phyloP scores from a whole-genome alignment of 2,113 vertebrate genomes.

The Muscicapa adusta region DNA sequence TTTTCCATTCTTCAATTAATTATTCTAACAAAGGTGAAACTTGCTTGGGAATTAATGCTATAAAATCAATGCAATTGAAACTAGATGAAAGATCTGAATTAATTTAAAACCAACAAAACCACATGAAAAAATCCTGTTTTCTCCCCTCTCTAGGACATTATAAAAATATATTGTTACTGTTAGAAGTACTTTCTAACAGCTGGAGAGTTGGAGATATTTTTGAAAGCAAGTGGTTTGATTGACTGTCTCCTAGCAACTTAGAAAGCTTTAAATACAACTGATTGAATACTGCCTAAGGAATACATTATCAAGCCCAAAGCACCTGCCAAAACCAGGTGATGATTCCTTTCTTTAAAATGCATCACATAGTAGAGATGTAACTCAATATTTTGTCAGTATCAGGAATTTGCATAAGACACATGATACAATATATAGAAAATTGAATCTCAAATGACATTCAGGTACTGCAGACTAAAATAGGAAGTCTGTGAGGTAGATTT shows the following conservation, averaged over 20 bases:
- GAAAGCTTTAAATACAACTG: background rate
- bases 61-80: background rate
- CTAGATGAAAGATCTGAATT: background rate
- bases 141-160: background rate
- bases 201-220: background rate
- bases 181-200: background rate
- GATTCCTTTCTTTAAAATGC: background rate
- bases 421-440: background rate
- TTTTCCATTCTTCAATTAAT: background rate
- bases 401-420: background rate
- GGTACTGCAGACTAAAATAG: background rate
- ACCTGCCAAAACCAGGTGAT: slow-evolving; percentile 25
- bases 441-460: background rate
- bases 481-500: background rate
- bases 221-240: background rate
- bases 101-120: background rate
- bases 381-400: slow-evolving; percentile 36
- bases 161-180: background rate
- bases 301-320: background rate
- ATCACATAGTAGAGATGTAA: background rate
- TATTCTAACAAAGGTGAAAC: background rate
- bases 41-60: background rate
- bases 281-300: background rate
- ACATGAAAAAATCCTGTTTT: background rate
- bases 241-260: background rate